Conservation (phyloP, 1,140 invertebrate genomes). For the Cydia pomonella region DNA sequence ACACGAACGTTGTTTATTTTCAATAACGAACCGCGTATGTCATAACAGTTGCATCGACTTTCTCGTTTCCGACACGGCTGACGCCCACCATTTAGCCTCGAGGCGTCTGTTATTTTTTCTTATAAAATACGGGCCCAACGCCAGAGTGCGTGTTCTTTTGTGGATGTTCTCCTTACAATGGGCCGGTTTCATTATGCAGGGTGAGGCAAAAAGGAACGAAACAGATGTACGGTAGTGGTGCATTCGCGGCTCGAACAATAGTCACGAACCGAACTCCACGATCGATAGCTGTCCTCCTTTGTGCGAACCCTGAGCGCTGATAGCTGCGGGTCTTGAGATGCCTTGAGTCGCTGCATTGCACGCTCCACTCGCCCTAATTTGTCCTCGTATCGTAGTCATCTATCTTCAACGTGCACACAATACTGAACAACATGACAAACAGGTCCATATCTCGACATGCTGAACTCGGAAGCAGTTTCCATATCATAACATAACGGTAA, state of each 20-base stretch:
- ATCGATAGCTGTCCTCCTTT: constrained; percentile 68
- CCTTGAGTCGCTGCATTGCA: background rate
- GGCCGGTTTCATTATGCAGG: constrained; percentile 73
- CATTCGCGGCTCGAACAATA: constrained; percentile 68
- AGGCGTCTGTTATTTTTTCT: constrained; percentile 68
- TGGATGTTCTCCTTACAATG: constrained; percentile 71
- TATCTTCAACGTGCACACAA: constrained; percentile 14
- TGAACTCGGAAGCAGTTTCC: constrained; percentile 68
- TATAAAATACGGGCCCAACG: constrained; percentile 58
- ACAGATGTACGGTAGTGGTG: constrained; percentile 72
- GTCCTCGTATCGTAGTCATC: constrained; percentile 2
- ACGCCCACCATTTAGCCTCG: constrained; percentile 68
- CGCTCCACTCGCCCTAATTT: constrained; percentile 19
- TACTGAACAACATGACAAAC: constrained; percentile 2
- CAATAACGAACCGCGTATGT: constrained; percentile 73
- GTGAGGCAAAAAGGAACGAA: constrained; percentile 69
- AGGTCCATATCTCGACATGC: constrained; percentile 42
- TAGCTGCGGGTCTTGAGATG: constrained; percentile 27
- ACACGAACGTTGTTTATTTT: constrained; percentile 66
- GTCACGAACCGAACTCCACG: constrained; percentile 63
- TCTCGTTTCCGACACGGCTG: constrained; percentile 65
- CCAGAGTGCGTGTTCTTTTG: constrained; percentile 72
- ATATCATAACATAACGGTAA: constrained; percentile 74
- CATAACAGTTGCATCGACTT: constrained; percentile 77
- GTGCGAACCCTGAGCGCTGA: constrained; percentile 37